phyloP scores from a whole-genome alignment of 1,140 invertebrate species.

The Leptopilina boulardi region DNA sequence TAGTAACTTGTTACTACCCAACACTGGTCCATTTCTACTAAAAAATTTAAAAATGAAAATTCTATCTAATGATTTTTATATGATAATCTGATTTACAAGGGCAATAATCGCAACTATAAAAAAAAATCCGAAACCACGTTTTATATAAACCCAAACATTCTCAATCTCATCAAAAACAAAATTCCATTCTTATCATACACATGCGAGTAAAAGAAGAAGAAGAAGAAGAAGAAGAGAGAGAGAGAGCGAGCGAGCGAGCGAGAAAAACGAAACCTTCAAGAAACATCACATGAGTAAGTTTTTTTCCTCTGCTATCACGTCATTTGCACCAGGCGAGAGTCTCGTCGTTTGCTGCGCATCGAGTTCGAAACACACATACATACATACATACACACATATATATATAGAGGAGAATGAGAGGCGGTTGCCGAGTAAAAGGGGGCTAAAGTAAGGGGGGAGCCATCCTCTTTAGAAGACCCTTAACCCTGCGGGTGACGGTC shows the following conservation, averaged over 20 bases:
- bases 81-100: no score
- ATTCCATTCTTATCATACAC: conserved; percentile 3
- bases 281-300: not conserved
- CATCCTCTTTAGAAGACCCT: conserved; percentile 71
- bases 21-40: no score
- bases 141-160: no score
- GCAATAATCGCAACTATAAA: no score
- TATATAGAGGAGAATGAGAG: not conserved
- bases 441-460: conserved; percentile 42
- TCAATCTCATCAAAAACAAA: conserved; percentile 42
- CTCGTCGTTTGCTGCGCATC: conserved; percentile 21
- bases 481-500: conserved; percentile 73
- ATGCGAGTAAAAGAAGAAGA: conserved; percentile 40
- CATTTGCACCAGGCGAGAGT: conserved; percentile 25
- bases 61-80: no score
- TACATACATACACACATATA: no score
- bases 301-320: conserved; percentile 19
- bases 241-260: not conserved
- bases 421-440: conserved; percentile 8
- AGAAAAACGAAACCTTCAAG: no score
- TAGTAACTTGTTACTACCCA: no score
- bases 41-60: no score
- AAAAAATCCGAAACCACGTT: no score
- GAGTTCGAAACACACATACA: conserved; percentile 7
- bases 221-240: conserved; percentile 39